Base-by-base conservation (phyloP, 2,797 vertebrate species). In the Caiman crocodilus region DNA sequence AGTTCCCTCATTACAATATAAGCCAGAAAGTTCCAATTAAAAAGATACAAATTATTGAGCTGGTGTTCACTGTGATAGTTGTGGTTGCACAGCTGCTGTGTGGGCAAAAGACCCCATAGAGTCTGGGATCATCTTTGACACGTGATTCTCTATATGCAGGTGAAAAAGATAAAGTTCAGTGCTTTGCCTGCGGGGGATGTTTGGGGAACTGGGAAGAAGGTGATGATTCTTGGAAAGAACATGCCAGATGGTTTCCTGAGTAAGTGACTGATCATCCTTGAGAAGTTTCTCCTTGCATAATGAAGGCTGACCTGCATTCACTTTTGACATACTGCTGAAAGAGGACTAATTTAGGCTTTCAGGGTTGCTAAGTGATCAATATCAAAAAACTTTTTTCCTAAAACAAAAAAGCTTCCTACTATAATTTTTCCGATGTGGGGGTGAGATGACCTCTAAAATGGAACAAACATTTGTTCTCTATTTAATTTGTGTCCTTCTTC, bases 201-300 rank as follows among this genome's bases (percentile, higher is more conserved):
- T 56, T 92, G 58, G 91, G 80, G 30, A 82, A 95, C 61, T 91
- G 88, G 91, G 69, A 94, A 75, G 94, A 91, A 64, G 84, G 57
- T 69, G 90, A 82, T 64, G 84, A 93, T 74, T 84, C 94, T 61
- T 94, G 93, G 93, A 94, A 84, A 79, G 91, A 95, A 87, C 94
- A 94, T 35, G 92, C 93, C 77, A 95, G 90, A 30, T 95, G 90
- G 92, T 95, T 94, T 67, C 93, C 92, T 74, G 74, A 87, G 80
- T 90, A 60, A 90, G 82, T 90, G 32, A 50, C 56, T 17, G 73
- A 67, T 10, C 60, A 32, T 56, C 14, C n/a, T 77, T 23, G 7
- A 61, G 26, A 76, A 76, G 69, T 60, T 82, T 80, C 20, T 81
- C 3, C 67, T 32, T 18, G 14, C 35, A 56, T 16, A 18, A 35